These are phyloP conservation scores for Xenopus laevis DNA, from an alignment of 2,113 vertebrate genomes.

Conservation along the genomic window DNA sequence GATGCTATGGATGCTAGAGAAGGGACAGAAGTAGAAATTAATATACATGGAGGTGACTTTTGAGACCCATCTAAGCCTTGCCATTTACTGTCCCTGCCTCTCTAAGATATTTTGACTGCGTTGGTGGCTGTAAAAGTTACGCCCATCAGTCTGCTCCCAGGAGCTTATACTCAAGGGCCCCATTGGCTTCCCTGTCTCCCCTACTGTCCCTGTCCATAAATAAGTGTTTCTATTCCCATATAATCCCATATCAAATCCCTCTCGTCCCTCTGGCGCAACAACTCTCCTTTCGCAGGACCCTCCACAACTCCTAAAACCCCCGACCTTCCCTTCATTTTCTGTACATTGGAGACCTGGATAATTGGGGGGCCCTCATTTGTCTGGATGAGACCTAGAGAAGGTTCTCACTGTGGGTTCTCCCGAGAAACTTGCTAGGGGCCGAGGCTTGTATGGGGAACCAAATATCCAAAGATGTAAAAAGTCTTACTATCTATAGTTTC, in stretches of 20 bases:
- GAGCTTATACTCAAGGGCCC: neutral
- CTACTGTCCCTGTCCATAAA: neutral
- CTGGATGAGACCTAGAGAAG: too few species aligned
- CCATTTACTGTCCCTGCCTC: conserved; percentile 9
- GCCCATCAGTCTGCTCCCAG: conserved; percentile 1
- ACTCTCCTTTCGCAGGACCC: too few species aligned
- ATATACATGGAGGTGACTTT: neutral
- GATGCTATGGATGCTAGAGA: neutral
- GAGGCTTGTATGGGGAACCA: too few species aligned
- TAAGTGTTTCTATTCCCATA: neutral
- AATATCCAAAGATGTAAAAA: too few species aligned
- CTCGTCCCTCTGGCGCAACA: too few species aligned
- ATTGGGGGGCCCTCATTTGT: too few species aligned
- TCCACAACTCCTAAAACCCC: too few species aligned
- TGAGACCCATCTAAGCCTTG: neutral
- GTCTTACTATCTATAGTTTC: too few species aligned
- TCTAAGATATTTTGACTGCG: neutral
- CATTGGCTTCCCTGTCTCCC: neutral
- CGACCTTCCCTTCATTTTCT: too few species aligned
- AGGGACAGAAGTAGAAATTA: neutral
- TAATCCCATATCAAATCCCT: neutral
- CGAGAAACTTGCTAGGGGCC: too few species aligned
- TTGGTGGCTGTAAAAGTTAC: conserved; percentile 12
- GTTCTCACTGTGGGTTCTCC: too few species aligned
- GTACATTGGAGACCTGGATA: too few species aligned